phyloP scores from a whole-genome alignment of 2,888 invertebrate genomes.

The Erebia aethiops region DNA sequence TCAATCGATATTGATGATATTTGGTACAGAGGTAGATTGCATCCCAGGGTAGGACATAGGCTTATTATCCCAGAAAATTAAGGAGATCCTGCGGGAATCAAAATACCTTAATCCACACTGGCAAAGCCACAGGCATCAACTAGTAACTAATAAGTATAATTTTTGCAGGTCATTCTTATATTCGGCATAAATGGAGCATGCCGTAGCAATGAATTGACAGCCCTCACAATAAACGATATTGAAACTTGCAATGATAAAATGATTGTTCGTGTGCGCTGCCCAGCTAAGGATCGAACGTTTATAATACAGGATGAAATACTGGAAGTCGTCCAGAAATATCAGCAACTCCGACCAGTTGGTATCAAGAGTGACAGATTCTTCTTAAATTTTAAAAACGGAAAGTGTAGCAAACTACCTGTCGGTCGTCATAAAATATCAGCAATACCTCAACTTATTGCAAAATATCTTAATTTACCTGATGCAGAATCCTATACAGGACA shows the following conservation, averaged over 20 bases:
- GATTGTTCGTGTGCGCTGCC: background rate
- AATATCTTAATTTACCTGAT: constrained; percentile 15
- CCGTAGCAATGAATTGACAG: constrained; percentile 23
- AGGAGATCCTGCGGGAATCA: too few species aligned
- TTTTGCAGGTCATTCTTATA: constrained; percentile 34
- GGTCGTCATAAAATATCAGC: constrained; percentile 29
- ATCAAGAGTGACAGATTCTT: constrained; percentile 31
- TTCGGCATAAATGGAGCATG: constrained; percentile 34
- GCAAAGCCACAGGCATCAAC: too few species aligned
- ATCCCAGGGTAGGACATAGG: too few species aligned
- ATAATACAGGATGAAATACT: constrained; percentile 23
- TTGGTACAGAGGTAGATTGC: too few species aligned
- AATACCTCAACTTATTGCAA: constrained; percentile 38
- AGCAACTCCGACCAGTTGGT: constrained; percentile 25
- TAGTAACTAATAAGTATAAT: background rate
- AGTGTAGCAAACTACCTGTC: constrained; percentile 33
- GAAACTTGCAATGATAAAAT: constrained; percentile 25
- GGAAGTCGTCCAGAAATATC: constrained; percentile 30
- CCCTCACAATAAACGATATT: constrained; percentile 31
- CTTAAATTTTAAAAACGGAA: constrained; percentile 31
- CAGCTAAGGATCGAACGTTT: constrained; percentile 20
- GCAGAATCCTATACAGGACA: constrained; percentile 26
- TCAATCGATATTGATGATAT: too few species aligned
- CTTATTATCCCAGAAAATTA: too few species aligned
- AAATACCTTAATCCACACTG: too few species aligned